Evolutionary conservation across 2,113 vertebrate species (phyloP).

Genomic region (Calonectris borealis): DNA sequence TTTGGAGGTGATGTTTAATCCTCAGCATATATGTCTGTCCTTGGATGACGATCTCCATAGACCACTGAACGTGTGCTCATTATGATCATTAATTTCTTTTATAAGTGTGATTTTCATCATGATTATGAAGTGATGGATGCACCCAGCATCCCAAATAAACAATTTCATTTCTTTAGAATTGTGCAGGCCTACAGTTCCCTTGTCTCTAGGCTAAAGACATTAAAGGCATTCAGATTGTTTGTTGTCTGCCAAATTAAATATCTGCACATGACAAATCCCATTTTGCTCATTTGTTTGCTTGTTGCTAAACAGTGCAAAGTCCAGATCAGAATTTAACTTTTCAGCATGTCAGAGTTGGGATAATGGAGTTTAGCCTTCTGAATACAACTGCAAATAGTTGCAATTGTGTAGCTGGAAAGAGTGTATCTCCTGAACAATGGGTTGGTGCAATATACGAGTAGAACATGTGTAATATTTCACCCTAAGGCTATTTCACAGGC

Average conservation of each 20-base stretch:
- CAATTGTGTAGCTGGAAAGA: neutral
- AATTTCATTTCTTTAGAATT: neutral
- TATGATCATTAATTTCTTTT: neutral
- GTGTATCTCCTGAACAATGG: neutral
- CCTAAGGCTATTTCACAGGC: neutral
- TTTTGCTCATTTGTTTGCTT: neutral
- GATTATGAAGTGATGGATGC: neutral
- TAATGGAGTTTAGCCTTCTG: neutral
- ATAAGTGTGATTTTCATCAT: neutral
- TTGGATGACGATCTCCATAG: neutral
- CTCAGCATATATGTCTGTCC: neutral
- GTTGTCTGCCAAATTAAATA: neutral
- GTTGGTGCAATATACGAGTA: neutral
- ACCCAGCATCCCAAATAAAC: neutral
- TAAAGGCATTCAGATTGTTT: neutral
- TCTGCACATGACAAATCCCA: neutral
- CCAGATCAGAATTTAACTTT: neutral
- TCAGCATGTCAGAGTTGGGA: neutral
- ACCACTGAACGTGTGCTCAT: neutral
- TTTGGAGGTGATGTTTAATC: neutral
- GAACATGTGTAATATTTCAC: neutral
- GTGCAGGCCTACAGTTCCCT: neutral
- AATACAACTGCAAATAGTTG: neutral
- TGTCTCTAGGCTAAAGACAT: neutral
- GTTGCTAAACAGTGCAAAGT: neutral